Conservation (phyloP, 2,888 invertebrate species). For the Kryphioiulus occultus region DNA sequence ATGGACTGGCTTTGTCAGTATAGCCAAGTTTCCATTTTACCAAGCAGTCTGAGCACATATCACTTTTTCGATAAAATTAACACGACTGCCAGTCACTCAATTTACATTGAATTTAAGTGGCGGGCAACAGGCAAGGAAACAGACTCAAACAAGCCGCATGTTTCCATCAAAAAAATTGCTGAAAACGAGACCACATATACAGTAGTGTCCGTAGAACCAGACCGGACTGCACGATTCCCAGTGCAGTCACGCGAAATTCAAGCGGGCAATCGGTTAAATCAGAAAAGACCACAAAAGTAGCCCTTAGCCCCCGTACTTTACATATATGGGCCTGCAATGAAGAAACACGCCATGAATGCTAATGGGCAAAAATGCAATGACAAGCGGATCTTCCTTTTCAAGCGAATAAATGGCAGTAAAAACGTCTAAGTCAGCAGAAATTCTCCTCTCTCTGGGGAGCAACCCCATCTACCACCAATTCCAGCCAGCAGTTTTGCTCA, state of each 20-base stretch:
- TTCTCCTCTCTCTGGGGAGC: background rate
- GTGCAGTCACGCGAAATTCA: conserved; percentile 32
- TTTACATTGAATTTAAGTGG: too few species aligned
- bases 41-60: too few species aligned
- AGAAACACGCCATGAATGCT: conserved; percentile 26
- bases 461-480: background rate
- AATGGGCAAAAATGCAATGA: conserved; percentile 24
- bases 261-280: conserved; percentile 28
- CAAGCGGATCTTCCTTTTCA: conserved; percentile 39
- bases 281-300: conserved; percentile 39
- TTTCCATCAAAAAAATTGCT: too few species aligned
- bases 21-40: too few species aligned
- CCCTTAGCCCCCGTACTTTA: background rate
- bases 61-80: too few species aligned
- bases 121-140: too few species aligned
- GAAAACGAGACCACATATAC: background rate
- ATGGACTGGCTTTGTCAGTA: too few species aligned
- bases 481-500: background rate
- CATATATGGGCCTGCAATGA: conserved; percentile 2
- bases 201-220: too few species aligned
- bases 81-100: too few species aligned
- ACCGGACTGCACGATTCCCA: background rate
- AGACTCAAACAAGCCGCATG: too few species aligned
- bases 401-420: conserved; percentile 32
- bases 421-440: conserved; percentile 35